Percentiles rank a stretch among this genome's conserved stretches.
phyloP scores from a whole-genome alignment of 2,888 invertebrate species.

The Drosophila pseudotakahashii region DNA sequence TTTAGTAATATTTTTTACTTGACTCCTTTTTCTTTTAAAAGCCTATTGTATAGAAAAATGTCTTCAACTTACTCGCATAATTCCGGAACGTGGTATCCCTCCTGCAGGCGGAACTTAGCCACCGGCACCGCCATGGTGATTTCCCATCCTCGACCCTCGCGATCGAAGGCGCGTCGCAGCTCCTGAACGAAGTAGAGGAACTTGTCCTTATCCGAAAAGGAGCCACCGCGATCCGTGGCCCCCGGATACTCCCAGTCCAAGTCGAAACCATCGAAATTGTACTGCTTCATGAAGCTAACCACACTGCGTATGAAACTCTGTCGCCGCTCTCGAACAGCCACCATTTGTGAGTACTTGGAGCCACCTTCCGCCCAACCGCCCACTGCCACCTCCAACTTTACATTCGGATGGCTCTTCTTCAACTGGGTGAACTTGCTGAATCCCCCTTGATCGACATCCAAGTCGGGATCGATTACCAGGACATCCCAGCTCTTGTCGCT shows the following conservation, averaged over 20 bases:
- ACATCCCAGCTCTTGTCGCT: constrained; percentile 91
- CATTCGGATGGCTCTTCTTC: constrained; percentile 88
- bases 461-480: constrained; percentile 91
- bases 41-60: too few species aligned
- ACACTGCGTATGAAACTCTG: constrained; percentile 90
- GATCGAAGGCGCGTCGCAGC: constrained; percentile 90
- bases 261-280: constrained; percentile 93
- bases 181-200: constrained; percentile 94
- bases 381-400: constrained; percentile 92
- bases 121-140: constrained; percentile 95
- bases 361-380: constrained; percentile 97
- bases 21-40: too few species aligned
- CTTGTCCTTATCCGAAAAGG: constrained; percentile 92
- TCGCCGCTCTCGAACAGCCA: constrained; percentile 88
- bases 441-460: constrained; percentile 90
- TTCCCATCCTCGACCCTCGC: constrained; percentile 91
- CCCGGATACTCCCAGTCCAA: constrained; percentile 97
- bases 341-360: constrained; percentile 93
- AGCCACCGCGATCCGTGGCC: constrained; percentile 93
- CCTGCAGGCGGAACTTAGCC: constrained; percentile 93
- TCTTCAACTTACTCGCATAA: constrained; percentile 89
- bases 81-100: constrained; percentile 96
- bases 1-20: too few species aligned
- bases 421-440: constrained; percentile 92
- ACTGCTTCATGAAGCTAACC: constrained; percentile 90